Evolutionary conservation across 2,888 invertebrate species (phyloP).

Genomic region (Scaptomyza tumidula): DNA sequence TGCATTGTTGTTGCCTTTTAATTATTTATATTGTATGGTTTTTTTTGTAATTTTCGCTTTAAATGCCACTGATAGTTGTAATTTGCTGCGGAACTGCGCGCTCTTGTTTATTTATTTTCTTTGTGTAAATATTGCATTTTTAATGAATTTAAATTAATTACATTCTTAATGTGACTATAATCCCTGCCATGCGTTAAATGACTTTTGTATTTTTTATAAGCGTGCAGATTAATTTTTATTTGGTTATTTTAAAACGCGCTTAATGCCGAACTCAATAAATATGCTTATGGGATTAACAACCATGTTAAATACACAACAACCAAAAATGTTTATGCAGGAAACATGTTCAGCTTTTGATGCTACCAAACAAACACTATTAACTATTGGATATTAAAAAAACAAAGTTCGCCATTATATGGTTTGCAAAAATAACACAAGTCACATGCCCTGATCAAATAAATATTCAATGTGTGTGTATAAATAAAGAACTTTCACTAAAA

Average conservation of each 20-base stretch:
- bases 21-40: slow-evolving; percentile 62
- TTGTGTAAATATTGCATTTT: slow-evolving; percentile 47
- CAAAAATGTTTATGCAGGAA: background rate
- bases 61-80: slow-evolving; percentile 58
- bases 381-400: too few species aligned
- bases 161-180: slow-evolving; percentile 73
- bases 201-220: slow-evolving; percentile 56
- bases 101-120: slow-evolving; percentile 48
- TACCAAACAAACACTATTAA: background rate
- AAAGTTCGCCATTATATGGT: too few species aligned
- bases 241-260: slow-evolving; percentile 17
- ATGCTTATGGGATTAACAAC: slow-evolving; percentile 19
- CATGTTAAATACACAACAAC: background rate
- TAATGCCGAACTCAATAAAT: slow-evolving; percentile 32
- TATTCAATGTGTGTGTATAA: background rate
- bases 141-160: slow-evolving; percentile 73
- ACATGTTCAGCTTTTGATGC: background rate
- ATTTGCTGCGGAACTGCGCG: slow-evolving; percentile 20
- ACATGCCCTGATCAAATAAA: background rate
- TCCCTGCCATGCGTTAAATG: slow-evolving; percentile 66
- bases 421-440: too few species aligned
- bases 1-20: slow-evolving; percentile 51
- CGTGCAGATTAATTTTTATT: slow-evolving; percentile 42
- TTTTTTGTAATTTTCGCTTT: slow-evolving; percentile 43
- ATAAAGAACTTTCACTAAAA: background rate